phyloP scores from a whole-genome alignment of 2,888 invertebrate genomes.

The Lepas anatifera region DNA sequence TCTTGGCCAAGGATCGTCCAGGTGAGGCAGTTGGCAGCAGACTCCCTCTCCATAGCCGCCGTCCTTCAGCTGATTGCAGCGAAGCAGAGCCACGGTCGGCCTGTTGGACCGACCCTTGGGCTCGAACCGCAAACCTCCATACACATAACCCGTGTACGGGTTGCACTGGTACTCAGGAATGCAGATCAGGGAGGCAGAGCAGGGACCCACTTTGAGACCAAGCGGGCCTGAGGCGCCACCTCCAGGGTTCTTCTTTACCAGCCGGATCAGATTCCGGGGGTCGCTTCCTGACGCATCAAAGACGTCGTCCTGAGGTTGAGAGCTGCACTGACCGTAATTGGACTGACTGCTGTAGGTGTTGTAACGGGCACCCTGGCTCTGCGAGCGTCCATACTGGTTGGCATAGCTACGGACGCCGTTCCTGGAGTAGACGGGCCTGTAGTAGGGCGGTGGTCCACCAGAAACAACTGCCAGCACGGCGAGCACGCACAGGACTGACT shows the following conservation, averaged over 20 bases:
- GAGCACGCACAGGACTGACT: too few relatives aligned
- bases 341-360: too few relatives aligned
- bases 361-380: too few relatives aligned
- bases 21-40: not conserved
- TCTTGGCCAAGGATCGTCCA: not conserved
- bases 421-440: too few relatives aligned
- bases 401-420: too few relatives aligned
- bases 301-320: too few relatives aligned
- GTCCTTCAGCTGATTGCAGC: not conserved
- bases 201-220: not conserved
- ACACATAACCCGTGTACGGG: not conserved
- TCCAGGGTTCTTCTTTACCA: not conserved
- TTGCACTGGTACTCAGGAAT: not conserved
- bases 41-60: not conserved
- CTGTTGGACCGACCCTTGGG: not conserved
- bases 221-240: not conserved
- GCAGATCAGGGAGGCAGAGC: not conserved
- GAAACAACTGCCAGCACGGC: too few relatives aligned
- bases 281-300: too few relatives aligned
- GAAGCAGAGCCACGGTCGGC: not conserved
- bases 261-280: too few relatives aligned
- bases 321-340: too few relatives aligned
- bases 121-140: not conserved
- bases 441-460: too few relatives aligned
- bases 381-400: too few relatives aligned